These are phyloP conservation scores for Syrrhaptes paradoxus DNA, from an alignment of 2,113 vertebrate species.

Conservation along the genomic window DNA sequence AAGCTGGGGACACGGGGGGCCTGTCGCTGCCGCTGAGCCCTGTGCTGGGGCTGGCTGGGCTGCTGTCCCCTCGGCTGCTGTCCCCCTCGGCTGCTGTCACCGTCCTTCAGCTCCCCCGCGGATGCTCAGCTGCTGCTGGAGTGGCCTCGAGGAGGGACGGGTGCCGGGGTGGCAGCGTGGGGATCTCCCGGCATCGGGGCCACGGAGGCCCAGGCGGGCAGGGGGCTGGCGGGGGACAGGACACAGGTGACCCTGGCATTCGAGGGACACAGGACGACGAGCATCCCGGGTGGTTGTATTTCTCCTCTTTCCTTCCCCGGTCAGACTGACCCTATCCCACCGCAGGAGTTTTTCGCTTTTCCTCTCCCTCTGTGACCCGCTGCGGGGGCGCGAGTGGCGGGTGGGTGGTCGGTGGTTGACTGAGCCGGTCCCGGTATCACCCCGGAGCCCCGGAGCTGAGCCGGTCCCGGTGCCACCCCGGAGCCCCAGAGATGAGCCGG, in stretches of 20 bases:
- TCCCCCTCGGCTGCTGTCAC: too few relatives aligned
- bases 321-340: neutral
- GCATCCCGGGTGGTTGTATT: accelerated
- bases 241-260: neutral
- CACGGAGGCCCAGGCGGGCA: neutral
- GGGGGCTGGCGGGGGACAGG: neutral
- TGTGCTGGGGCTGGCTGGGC: neutral
- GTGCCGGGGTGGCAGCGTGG: neutral
- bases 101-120: neutral
- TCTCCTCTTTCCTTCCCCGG: neutral
- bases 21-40: neutral
- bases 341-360: too few relatives aligned
- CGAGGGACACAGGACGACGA: neutral
- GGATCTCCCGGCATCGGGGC: accelerated
- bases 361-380: accelerated
- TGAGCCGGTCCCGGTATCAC: too few relatives aligned
- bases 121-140: neutral
- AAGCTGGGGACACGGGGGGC: neutral
- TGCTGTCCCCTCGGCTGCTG: too few relatives aligned
- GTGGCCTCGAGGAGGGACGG: accelerated
- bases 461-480: too few relatives aligned
- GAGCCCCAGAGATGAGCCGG: too few relatives aligned
- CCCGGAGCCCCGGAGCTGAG: too few relatives aligned
- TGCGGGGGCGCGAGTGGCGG: accelerated
- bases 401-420: neutral